These are phyloP conservation scores for Ifrita kowaldi DNA, from an alignment of 2,113 vertebrate species.

Conservation along the genomic window DNA sequence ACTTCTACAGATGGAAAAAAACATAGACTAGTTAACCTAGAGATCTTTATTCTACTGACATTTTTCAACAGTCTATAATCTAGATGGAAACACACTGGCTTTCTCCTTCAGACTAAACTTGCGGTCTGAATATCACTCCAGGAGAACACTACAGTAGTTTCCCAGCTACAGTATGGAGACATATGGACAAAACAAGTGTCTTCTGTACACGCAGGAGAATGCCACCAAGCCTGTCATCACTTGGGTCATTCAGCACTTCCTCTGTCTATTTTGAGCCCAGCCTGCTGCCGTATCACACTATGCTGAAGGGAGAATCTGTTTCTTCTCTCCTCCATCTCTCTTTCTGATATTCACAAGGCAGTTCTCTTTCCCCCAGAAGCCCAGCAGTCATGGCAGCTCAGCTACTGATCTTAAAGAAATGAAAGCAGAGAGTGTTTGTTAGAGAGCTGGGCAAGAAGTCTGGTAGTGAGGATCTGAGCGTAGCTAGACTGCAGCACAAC, in stretches of 20 bases:
- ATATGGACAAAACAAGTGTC: conserved; percentile 51
- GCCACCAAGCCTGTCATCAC: conserved; percentile 44
- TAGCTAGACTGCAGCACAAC: background rate
- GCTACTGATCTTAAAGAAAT: background rate
- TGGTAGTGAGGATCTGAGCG: background rate
- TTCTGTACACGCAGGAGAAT: background rate
- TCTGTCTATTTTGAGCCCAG: conserved; percentile 30
- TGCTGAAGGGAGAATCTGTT: conserved; percentile 23
- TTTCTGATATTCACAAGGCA: background rate
- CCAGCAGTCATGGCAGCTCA: background rate
- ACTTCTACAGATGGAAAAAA: background rate
- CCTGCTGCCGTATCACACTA: conserved; percentile 6
- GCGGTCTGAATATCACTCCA: background rate
- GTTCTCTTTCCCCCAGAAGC: background rate
- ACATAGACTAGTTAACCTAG: background rate
- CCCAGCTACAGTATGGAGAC: conserved; percentile 1
- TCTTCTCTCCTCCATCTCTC: conserved; percentile 10
- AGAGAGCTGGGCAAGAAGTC: background rate
- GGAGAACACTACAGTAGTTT: background rate
- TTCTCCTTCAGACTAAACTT: background rate
- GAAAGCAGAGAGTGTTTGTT: background rate
- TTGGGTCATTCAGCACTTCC: conserved; percentile 51
- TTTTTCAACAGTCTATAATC: conserved; percentile 7
- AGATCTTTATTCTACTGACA: conserved; percentile 19
- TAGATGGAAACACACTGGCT: conserved; percentile 9